Evolutionary conservation across 2,113 vertebrate genomes (phyloP), one percentile per base, ranked within the genome.

Genomic region (Stegastes partitus): DNA sequence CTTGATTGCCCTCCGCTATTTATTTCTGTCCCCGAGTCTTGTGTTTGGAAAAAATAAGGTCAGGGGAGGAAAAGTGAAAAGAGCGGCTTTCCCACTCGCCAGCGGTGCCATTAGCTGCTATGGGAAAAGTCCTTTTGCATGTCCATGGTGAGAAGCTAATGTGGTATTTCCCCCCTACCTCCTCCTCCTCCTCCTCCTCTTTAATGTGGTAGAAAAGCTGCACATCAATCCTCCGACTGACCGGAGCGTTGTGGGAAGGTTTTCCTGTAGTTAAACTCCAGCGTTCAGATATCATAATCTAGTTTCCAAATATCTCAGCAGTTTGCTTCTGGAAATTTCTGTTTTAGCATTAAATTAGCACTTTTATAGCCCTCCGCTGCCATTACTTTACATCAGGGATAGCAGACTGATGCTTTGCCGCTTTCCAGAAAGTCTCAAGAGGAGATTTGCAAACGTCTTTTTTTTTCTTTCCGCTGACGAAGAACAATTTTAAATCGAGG

Each of bases 1-100:
- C 86, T 90, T 89, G 89, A 91, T 86, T 83, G 66, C 82, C 63
- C 74, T 69, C 72, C 21, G 1, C 68, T 57, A 87, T 90, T 90
- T 81, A 53, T 70, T 79, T 72, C 39, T 79, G 84, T 80, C 72
- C 58, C 51, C 0, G 9, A 80, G 74, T 10, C 51, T 34, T 68
- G 77, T 82, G 74, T 89, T 89, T 81, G 74, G 74, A 84, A 79
- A 83, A 81, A 84, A 85, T 15, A 69, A 45, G 74, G 71, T 87
- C 79, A 79, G 77, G 44, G 44, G 86, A 81, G 79, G 82, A 68
- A 59, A 80, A 81, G 64, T 65, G 68, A 68, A 85, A 77, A 42
- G 44, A 70, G 69, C 34, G 23, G 59, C 71, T 82, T 90, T 75
- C 77, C 76, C 80, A 84, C 21, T 56, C 45, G 22, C 19, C 26